phyloP scores from a whole-genome alignment of 2,113 vertebrate genomes.

The Clupea harengus region DNA sequence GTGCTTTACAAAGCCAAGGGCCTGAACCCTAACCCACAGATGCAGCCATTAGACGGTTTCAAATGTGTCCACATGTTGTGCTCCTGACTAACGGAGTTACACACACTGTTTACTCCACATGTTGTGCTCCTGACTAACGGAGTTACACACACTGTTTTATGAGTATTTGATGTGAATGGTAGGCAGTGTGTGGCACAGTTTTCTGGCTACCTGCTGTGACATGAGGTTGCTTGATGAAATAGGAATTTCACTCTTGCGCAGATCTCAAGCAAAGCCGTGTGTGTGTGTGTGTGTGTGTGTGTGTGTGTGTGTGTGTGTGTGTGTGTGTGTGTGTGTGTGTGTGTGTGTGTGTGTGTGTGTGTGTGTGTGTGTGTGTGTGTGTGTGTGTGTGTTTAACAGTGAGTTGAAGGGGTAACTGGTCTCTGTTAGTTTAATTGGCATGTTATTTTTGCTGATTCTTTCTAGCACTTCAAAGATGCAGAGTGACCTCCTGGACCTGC shows the following conservation, averaged over 20 bases:
- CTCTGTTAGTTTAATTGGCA: conserved; percentile 26
- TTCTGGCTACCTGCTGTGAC: neutral
- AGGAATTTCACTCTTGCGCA: neutral
- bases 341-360: too few species aligned
- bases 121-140: neutral
- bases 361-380: conserved; percentile 25
- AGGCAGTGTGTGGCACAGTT: too few species aligned
- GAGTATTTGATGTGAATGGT: too few species aligned
- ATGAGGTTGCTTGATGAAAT: neutral
- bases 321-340: too few species aligned
- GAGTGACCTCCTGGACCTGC: conserved; percentile 91
- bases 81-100: neutral
- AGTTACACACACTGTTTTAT: too few species aligned
- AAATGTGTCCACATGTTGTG: neutral
- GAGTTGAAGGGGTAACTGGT: neutral
- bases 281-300: too few species aligned
- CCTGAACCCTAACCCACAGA: too few species aligned
- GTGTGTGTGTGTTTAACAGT: neutral
- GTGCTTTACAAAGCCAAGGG: neutral
- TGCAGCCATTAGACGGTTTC: too few species aligned
- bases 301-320: too few species aligned
- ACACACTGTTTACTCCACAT: neutral
- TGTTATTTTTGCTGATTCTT: conserved; percentile 48
- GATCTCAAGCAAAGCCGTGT: neutral
- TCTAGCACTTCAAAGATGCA: conserved; percentile 85